phyloP scores from a whole-genome alignment of 2,888 invertebrate genomes.

The Scaptomyza tumidula region DNA sequence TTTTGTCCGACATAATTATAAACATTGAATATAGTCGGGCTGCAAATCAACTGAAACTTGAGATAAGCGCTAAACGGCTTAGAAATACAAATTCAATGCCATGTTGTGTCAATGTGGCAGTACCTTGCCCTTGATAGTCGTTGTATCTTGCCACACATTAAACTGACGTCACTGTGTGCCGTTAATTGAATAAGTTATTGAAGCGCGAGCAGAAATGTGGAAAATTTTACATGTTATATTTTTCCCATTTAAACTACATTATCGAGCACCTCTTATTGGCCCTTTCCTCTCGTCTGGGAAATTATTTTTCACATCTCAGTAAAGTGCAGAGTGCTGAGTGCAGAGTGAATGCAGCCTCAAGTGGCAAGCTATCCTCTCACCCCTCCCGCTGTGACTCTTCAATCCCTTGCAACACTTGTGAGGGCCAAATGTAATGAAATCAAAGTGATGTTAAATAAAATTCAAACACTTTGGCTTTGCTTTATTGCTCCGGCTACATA shows the following conservation, averaged over 20 bases:
- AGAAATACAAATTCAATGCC: constrained; percentile 53
- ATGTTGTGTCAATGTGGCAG: constrained; percentile 20
- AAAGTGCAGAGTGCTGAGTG: constrained; percentile 24
- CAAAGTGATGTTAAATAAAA: constrained; percentile 75
- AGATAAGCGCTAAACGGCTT: constrained; percentile 60
- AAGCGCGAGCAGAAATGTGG: constrained; percentile 17
- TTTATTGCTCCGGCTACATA: constrained; percentile 47
- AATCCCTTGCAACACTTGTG: constrained; percentile 28
- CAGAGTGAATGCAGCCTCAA: constrained; percentile 15
- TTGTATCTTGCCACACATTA: background rate
- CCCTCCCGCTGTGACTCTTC: background rate
- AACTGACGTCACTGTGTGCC: constrained; percentile 29
- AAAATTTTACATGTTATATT: constrained; percentile 10
- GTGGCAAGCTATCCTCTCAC: constrained; percentile 10
- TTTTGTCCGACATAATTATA: constrained; percentile 53
- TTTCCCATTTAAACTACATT: constrained; percentile 24
- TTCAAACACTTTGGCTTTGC: constrained; percentile 68
- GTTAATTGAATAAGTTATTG: constrained; percentile 52
- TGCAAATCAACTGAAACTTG: constrained; percentile 62
- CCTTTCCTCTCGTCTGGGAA: constrained; percentile 13
- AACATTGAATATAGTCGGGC: constrained; percentile 37
- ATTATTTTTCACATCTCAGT: constrained; percentile 15
- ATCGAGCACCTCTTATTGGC: constrained; percentile 35
- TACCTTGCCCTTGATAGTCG: background rate
- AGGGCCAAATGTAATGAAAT: constrained; percentile 67